Evolutionary conservation across 2,797 vertebrate genomes (phyloP), one percentile per base, ranked within the genome.

Genomic region (Acropternis orthonyx): DNA sequence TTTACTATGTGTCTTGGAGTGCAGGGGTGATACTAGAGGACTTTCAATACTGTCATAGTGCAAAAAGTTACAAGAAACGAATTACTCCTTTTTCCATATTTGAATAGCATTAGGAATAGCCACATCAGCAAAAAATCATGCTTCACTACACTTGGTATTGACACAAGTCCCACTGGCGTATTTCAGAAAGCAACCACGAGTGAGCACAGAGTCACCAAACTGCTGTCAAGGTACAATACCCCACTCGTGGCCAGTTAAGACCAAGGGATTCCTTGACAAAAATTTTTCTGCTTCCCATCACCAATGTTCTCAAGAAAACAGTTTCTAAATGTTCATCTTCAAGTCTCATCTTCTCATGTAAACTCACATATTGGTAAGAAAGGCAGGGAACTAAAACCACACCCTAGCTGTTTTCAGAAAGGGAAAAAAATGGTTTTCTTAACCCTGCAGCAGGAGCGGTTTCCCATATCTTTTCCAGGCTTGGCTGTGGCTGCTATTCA

Each of bases 381-480:
- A 93, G 79, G 79, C 78, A 69, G 77, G 80, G 69, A 89, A 80
- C 28, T 54, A 84, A 73, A 73, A 91, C 85, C 95, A 82, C 83
- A 89, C 85, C 88, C 77, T 30, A 34, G 18, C 59, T 87, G 41
- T 37, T 73, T 93, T 89, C 66, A 68, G 71, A 88, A 85, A 63
- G 51, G 51, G 39, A 39, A 73, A 74, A 75, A 37, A 89, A 68
- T 28, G 10, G 11, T 93, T 96, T 94, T 90, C 63, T 59, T 67
- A 92, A 90, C 62, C 48, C 62, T 80, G 37, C 78, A 93, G 43
- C 72, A 83, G 71, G 55, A 89, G 43, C 51, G 65, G 61, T 90
- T 88, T 95, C 74, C 69, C 86, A 55, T 77, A 37, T 87, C 54
- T 52, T 92, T 93, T 92, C 36, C 69, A 89, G 69, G 46, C 79